Evolutionary conservation across 2,888 invertebrate genomes (phyloP).

Genomic region (Incurvaria masculella): DNA sequence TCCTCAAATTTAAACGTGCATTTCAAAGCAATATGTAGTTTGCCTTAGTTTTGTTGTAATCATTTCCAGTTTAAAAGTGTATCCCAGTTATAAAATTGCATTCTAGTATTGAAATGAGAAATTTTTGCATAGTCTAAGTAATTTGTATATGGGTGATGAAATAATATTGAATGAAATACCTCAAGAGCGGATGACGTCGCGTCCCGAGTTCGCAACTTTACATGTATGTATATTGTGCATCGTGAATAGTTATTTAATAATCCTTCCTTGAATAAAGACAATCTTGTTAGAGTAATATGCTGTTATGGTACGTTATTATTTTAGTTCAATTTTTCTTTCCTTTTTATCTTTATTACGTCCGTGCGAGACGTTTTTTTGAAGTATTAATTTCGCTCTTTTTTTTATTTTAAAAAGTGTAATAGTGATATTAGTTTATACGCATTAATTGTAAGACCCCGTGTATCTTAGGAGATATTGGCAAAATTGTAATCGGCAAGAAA

Average conservation of each 20-base stretch:
- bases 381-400: not conserved
- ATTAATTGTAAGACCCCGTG: not conserved
- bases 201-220: not conserved
- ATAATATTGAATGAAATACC: not conserved
- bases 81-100: too few species aligned
- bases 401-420: not conserved
- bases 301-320: not conserved
- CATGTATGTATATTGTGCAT: not conserved
- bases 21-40: not conserved
- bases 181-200: not conserved
- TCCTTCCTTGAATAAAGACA: not conserved
- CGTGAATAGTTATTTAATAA: not conserved
- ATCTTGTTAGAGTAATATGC: not conserved
- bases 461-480: not conserved
- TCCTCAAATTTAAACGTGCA: not conserved
- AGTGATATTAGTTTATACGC: not conserved
- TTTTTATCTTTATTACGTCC: not conserved
- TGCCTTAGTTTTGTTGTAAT: not conserved
- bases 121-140: too few species aligned
- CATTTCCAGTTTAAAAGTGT: not conserved
- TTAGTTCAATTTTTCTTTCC: not conserved
- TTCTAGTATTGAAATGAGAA: too few species aligned
- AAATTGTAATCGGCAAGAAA: not conserved
- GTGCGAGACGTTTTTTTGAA: too few species aligned
- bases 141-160: not conserved